A percentile compares a stretch with the other conserved stretches of the same genome.
Conservation (phyloP, 2,888 invertebrate species). For the Julus scandinavius region DNA sequence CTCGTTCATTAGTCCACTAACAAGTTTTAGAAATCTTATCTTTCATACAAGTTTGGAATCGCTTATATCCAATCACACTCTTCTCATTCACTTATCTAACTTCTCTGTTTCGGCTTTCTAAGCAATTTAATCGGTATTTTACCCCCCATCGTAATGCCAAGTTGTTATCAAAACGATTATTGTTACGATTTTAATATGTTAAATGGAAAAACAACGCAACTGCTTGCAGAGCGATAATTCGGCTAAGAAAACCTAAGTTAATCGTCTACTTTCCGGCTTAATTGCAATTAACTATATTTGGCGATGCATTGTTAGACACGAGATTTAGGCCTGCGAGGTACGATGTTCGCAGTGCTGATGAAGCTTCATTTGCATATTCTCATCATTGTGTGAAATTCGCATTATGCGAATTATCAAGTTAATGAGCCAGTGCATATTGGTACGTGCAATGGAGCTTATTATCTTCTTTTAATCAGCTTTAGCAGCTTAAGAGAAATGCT, state of each 20-base stretch:
- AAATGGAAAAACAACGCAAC: background rate
- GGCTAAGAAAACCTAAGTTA: background rate
- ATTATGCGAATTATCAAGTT: conserved; percentile 44
- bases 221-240: background rate
- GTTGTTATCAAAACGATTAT: background rate
- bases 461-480: conserved; percentile 46
- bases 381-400: conserved; percentile 39
- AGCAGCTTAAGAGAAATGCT: conserved; percentile 22
- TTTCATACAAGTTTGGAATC: background rate
- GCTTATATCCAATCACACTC: background rate
- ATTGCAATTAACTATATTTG: conserved; percentile 36
- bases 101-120: background rate
- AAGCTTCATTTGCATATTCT: conserved; percentile 15
- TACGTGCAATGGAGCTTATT: conserved; percentile 39
- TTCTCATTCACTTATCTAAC: background rate
- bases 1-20: background rate
- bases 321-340: background rate
- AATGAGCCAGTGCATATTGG: conserved; percentile 43
- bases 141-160: background rate
- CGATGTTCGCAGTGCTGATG: background rate
- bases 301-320: background rate
- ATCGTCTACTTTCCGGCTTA: background rate
- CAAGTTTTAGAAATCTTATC: background rate
- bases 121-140: conserved; percentile 4
- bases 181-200: background rate